Evolutionary conservation across 2,888 invertebrate species (phyloP), one percentile per base, ranked within the genome.

Genomic region (Orthonychiurus folsomi): DNA sequence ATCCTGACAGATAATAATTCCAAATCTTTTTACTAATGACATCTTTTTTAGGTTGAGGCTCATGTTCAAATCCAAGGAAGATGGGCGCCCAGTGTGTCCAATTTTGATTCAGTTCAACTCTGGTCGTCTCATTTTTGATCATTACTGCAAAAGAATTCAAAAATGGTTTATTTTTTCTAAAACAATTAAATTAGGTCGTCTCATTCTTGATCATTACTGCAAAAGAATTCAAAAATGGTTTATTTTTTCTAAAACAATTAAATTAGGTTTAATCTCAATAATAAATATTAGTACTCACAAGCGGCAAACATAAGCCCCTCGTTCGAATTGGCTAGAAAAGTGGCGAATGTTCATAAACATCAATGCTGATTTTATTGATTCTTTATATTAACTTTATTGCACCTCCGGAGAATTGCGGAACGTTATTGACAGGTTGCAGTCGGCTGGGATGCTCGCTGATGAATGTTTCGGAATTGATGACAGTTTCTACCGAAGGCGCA

Each of bases 171-270:
- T n/a, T n/a, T n/a, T n/a, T n/a, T n/a, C n/a, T n/a, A n/a, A n/a
- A n/a, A n/a, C n/a, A n/a, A n/a, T 63, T 50, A 1, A 62, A 48
- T 12, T 53, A 50, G 5, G 63, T 61, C 2, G 69, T 69, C 25
- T 64, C 57, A 24, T 69, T 69, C 12, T 63, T 53, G 20, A 69
- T 62, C 47, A 69, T 67, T 37, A 62, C 67, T 69, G n/a, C n/a
- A n/a, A n/a, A n/a, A n/a, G n/a, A n/a, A n/a, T n/a, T n/a, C n/a
- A n/a, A n/a, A n/a, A n/a, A n/a, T n/a, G n/a, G n/a, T n/a, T n/a
- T n/a, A n/a, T n/a, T n/a, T n/a, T n/a, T n/a, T n/a, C n/a, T n/a
- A n/a, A n/a, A n/a, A n/a, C n/a, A n/a, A n/a, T 63, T 50, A 1
- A 62, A 48, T 12, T 53, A 50, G 5, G 63, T 61, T n/a, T n/a